phyloP scores from a whole-genome alignment of 2,888 invertebrate species.

The Proisotoma minuta region DNA sequence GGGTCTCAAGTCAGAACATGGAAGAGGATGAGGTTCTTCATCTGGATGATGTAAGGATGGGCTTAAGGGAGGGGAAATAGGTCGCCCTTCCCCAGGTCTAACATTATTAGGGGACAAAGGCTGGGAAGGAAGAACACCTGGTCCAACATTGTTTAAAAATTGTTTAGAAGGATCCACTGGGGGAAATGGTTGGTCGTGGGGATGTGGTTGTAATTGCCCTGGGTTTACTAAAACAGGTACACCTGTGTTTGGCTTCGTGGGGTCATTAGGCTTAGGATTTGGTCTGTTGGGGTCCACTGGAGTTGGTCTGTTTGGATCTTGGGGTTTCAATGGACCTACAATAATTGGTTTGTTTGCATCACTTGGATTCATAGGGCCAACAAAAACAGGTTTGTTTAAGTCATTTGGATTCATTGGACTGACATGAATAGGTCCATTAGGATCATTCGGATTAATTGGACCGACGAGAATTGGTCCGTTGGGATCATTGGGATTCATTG shows the following conservation, averaged over 20 bases:
- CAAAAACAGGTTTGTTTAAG: neutral
- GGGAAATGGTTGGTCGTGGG: neutral
- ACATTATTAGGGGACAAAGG: neutral
- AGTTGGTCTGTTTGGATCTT: too few relatives aligned
- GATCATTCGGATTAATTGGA: neutral
- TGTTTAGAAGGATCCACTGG: constrained; percentile 13
- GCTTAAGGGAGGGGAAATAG: too few relatives aligned
- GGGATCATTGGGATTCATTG: neutral
- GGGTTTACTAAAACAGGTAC: constrained; percentile 12
- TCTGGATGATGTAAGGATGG: too few relatives aligned
- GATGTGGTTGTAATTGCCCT: constrained; percentile 1
- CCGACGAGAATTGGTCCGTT: neutral
- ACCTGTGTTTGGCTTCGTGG: neutral
- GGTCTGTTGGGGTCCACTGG: too few relatives aligned
- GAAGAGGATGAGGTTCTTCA: neutral
- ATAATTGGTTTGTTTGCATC: too few relatives aligned
- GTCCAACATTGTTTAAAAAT: constrained; percentile 18
- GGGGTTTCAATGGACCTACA: too few relatives aligned
- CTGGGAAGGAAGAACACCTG: neutral
- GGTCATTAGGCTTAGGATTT: constrained; percentile 8
- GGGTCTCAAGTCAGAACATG: constrained; percentile 13
- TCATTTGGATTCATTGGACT: neutral
- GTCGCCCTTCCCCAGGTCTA: too few relatives aligned
- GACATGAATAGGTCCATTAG: neutral
- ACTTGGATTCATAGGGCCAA: neutral